These are phyloP conservation scores for Tapirus terrestris DNA, from an alignment of 2,113 vertebrate species.

Conservation along the genomic window DNA sequence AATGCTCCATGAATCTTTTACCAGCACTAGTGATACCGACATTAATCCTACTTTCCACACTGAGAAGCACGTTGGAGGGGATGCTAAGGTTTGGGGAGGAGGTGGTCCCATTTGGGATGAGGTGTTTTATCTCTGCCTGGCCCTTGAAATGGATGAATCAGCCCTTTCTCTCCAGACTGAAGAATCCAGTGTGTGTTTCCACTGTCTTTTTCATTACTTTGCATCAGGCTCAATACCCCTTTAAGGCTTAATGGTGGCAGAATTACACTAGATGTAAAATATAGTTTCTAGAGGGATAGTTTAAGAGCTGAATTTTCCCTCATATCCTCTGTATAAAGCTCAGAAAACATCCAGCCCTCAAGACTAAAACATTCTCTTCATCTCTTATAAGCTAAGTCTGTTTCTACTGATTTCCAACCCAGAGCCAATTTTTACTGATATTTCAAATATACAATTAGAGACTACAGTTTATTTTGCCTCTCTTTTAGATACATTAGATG, in stretches of 20 bases:
- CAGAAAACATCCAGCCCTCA: constrained; percentile 23
- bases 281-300: constrained; percentile 46
- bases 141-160: constrained; percentile 68
- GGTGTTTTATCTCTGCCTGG: constrained; percentile 71
- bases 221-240: constrained; percentile 59
- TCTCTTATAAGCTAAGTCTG: constrained; percentile 3
- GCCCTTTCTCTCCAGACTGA: constrained; percentile 32
- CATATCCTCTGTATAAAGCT: constrained; percentile 60
- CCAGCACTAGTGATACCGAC: constrained; percentile 40
- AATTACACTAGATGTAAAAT: constrained; percentile 53
- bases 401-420: constrained; percentile 40
- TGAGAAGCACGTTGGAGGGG: neutral
- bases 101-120: neutral
- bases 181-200: neutral
- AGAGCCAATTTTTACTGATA: constrained; percentile 10
- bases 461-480: constrained; percentile 11
- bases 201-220: constrained; percentile 51
- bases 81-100: neutral
- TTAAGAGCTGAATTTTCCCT: constrained; percentile 60
- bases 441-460: constrained; percentile 55
- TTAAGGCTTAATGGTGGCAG: constrained; percentile 56
- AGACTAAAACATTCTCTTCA: constrained; percentile 45
- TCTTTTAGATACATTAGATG: constrained; percentile 42
- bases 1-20: constrained; percentile 72
- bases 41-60: constrained; percentile 59